phyloP scores from a whole-genome alignment of 2,113 vertebrate species.

The Heloderma charlesbogerti region DNA sequence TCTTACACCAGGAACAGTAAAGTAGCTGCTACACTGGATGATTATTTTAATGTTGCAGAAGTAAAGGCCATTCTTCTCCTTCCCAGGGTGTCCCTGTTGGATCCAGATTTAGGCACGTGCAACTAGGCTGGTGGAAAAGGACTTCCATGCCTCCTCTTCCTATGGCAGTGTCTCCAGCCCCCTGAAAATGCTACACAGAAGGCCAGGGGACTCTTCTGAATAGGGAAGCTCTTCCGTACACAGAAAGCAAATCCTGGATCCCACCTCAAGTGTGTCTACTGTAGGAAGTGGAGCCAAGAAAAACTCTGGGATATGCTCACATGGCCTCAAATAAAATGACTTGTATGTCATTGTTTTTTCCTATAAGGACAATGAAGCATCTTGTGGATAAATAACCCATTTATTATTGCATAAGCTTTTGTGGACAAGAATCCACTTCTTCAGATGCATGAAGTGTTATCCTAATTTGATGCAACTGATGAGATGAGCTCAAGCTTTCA shows the following conservation, averaged over 20 bases:
- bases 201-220: too few relatives aligned
- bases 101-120: too few relatives aligned
- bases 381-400: background rate
- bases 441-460: background rate
- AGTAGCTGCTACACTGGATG: background rate
- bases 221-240: too few relatives aligned
- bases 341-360: background rate
- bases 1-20: background rate
- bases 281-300: background rate
- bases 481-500: background rate
- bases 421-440: background rate
- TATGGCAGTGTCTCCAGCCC: too few relatives aligned
- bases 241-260: too few relatives aligned
- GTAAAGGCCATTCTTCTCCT: background rate
- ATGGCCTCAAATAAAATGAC: background rate
- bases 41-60: background rate
- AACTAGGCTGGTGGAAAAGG: too few relatives aligned
- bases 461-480: background rate
- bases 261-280: too few relatives aligned
- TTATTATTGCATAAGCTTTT: background rate
- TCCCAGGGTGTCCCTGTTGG: background rate
- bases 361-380: background rate
- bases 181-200: too few relatives aligned
- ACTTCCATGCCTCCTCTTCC: too few relatives aligned
- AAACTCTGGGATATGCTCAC: background rate